These are phyloP conservation scores for Neoascia interrupta DNA, from an alignment of 2,888 invertebrate genomes.

Conservation along the genomic window DNA sequence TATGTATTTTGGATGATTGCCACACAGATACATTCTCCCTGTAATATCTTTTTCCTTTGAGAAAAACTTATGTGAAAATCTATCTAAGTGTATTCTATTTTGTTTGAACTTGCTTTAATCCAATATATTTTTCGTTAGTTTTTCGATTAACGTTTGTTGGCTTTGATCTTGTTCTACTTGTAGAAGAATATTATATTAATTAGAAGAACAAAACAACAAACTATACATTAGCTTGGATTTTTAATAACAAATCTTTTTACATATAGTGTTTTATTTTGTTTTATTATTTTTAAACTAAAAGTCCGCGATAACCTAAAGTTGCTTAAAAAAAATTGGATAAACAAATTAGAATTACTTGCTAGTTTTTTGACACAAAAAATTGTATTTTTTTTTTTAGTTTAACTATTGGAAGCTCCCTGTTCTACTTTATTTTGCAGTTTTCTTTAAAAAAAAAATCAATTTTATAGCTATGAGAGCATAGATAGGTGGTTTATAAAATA, in stretches of 20 bases:
- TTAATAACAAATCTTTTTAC: not conserved
- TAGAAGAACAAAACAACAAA: too few relatives aligned
- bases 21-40: conserved; percentile 51
- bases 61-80: conserved; percentile 20
- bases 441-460: conserved; percentile 2
- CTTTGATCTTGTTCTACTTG: too few relatives aligned
- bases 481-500: conserved; percentile 26
- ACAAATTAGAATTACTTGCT: conserved; percentile 18
- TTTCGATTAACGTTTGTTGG: not conserved
- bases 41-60: conserved; percentile 22
- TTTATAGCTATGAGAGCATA: conserved; percentile 23
- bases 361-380: too few relatives aligned
- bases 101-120: conserved; percentile 25
- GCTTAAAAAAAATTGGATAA: conserved; percentile 34
- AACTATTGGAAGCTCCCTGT: conserved; percentile 49
- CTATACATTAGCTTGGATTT: too few relatives aligned
- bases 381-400: conserved; percentile 22
- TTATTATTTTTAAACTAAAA: conserved; percentile 5
- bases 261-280: not conserved
- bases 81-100: conserved; percentile 21
- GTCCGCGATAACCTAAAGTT: not conserved
- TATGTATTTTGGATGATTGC: conserved; percentile 54
- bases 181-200: too few relatives aligned
- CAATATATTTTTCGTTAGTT: not conserved
- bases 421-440: conserved; percentile 48